Evolutionary conservation across 1,140 invertebrate species (phyloP), one percentile per base, ranked within the genome.

Genomic region (Drosophila persimilis): DNA sequence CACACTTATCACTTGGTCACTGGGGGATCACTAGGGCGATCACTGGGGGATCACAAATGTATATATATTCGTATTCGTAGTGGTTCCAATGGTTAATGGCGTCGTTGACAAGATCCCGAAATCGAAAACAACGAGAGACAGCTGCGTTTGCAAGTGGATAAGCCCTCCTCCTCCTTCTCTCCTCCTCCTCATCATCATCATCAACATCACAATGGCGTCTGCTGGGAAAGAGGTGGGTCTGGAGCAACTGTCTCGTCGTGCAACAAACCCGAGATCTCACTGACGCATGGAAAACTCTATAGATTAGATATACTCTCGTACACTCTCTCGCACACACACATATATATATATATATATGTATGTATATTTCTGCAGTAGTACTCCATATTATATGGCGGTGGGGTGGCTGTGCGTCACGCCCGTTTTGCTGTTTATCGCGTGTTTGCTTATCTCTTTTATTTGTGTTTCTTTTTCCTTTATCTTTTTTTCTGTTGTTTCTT

Each of bases 41-140:
- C 59, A 73, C 69, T 65, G 24, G 46, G 63, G 24, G 17, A 24
- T 26, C 26, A 46, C n/a, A 31, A 0, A 44, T 22, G 17, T 17
- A 43, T 11, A 43, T 11, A 39, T 5, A 39, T 11, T 39, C 17
- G 17, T 5, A 13, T 11, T 39, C 9, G 35, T 39, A 13, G 35
- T 11, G 11, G 1, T 39, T 54, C 29, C 53, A 53, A 26, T 24
- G 13, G 20, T 50, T 17, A 51, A 60, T 35, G 43, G 58, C 61
- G 90, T 66, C 70, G 90, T 84, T 69, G 72, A 65, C 73, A 84
- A 91, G 90, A 91, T 89, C 90, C 81, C 90, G 79, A 90, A 91
- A 91, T 91, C 90, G 88, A 89, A 89, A 89, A 91, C 85, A 91
- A 84, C 90, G 81, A 90, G 74, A 90, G 90, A 83, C 90, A 91